Base-by-base conservation (phyloP, 2,113 vertebrate species). In the Syngnathus scovelli region DNA sequence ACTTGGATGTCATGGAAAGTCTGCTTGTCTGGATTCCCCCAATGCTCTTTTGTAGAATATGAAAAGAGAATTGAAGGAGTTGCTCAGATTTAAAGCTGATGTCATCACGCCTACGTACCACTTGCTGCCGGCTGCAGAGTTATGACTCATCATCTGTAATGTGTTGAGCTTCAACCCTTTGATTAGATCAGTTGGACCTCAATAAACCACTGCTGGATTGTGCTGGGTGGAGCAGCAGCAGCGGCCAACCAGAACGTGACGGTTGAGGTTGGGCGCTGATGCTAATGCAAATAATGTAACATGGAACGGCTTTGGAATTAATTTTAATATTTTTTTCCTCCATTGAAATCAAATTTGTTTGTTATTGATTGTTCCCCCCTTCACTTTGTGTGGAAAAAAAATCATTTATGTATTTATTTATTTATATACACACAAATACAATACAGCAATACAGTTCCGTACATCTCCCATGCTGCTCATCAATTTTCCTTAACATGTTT, bases 121-220 rank as follows among this genome's bases (percentile, higher is more conserved):
- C 11, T 62, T 62, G 39, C 41, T 62, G 41, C 41, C 15, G 21
- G 76, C 78, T 60, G 75, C 75, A 83, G 83, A 89, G 86, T 88
- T 76, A 89, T 83, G 77, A 78, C 63, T 74, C 70, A 79, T 88
- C 87, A 86, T 80, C 79, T 80, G 81, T 65, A 74, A 83, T 71
- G 78, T 72, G 74, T 78, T 82, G 85, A 89, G 87, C 83, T 90
- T 91, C 84, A 88, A 89, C 88, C 87, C 86, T 86, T 85, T 87
- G 85, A 90, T 91, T 89, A 88, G 88, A 90, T 87, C 85, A 84
- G 81, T 86, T 66, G 75, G 79, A 61, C 83, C 73, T 88, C 88
- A 89, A 71, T 81, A 83, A 85, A 85, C 77, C 83, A 16, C 27
- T 33, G 18, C 27, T 58, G 15, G 55, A 33, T 58, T 33, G 27